A percentile compares a stretch with the other conserved stretches of the same genome.
These are phyloP conservation scores for Corythaixoides concolor DNA, from an alignment of 2,113 vertebrate genomes.

Conservation along the genomic window DNA sequence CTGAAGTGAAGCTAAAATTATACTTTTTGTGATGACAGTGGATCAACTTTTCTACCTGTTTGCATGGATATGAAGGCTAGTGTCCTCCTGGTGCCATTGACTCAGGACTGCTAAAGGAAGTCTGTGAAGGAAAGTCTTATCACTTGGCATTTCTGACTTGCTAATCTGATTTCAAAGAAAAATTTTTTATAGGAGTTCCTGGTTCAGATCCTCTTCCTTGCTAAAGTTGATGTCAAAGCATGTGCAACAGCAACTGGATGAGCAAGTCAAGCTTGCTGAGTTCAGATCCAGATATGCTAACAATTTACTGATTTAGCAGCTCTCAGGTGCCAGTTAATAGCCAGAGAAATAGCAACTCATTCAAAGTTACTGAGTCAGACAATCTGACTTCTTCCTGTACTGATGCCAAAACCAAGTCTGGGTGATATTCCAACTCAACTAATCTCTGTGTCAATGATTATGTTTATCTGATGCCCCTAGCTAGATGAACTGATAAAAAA, in stretches of 20 bases:
- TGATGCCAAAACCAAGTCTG: not conserved
- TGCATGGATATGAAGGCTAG: not conserved
- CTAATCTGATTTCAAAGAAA: constrained; percentile 51
- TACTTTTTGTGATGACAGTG: not conserved
- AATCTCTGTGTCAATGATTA: not conserved
- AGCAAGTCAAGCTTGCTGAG: constrained; percentile 48
- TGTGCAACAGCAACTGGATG: constrained; percentile 25
- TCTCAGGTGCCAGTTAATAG: not conserved
- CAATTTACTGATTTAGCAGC: constrained; percentile 41
- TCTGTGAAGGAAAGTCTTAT: not conserved
- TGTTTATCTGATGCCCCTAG: not conserved
- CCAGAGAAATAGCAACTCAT: not conserved
- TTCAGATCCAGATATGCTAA: constrained; percentile 21
- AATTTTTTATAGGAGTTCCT: constrained; percentile 51
- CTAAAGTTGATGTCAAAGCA: constrained; percentile 18
- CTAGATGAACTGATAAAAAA: not conserved
- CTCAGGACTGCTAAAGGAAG: not conserved
- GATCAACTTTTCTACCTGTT: not conserved
- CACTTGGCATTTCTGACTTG: constrained; percentile 17
- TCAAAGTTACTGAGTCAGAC: not conserved
- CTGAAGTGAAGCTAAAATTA: not conserved
- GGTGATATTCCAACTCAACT: not conserved
- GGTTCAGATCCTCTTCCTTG: constrained; percentile 46
- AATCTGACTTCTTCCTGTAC: not conserved
- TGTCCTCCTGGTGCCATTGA: not conserved